phyloP scores from a whole-genome alignment of 1,140 invertebrate genomes.

The Zaprionus camerounensis region DNA sequence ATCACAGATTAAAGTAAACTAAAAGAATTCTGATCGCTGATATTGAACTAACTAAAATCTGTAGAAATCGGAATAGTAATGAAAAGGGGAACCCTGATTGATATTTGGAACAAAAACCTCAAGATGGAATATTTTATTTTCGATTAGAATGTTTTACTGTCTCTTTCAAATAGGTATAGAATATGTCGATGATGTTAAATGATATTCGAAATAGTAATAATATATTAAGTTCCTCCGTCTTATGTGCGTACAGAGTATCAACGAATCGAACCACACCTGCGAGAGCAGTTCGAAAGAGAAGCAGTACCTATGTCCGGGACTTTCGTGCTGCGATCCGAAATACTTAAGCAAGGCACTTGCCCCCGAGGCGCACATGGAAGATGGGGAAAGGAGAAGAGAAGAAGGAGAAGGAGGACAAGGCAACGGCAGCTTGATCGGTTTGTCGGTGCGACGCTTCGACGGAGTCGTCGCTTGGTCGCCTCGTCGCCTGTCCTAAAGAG shows the following conservation, averaged over 20 bases:
- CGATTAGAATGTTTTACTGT: too few species aligned
- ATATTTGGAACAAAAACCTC: too few species aligned
- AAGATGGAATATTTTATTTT: too few species aligned
- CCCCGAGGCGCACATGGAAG: constrained; percentile 47
- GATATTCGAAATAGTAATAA: too few species aligned
- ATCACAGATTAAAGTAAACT: too few species aligned
- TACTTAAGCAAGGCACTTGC: constrained; percentile 49
- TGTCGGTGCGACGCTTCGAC: constrained; percentile 4
- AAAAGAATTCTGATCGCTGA: too few species aligned
- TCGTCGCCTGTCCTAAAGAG: constrained; percentile 57
- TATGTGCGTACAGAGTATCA: constrained; percentile 11
- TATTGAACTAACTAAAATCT: too few species aligned
- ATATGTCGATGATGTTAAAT: too few species aligned
- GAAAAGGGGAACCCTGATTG: too few species aligned
- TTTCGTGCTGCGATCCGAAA: constrained; percentile 55
- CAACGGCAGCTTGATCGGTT: constrained; percentile 1
- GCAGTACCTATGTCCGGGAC: constrained; percentile 22
- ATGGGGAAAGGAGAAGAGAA: background rate
- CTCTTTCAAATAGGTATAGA: too few species aligned
- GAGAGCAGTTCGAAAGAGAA: constrained; percentile 16
- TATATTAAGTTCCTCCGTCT: background rate
- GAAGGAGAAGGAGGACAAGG: background rate
- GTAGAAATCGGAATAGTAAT: too few species aligned
- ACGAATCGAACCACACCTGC: background rate
- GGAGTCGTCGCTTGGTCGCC: constrained; percentile 9